Base-by-base conservation (phyloP, 2,797 vertebrate genomes). In the Myoxocephalus aenaeus region DNA sequence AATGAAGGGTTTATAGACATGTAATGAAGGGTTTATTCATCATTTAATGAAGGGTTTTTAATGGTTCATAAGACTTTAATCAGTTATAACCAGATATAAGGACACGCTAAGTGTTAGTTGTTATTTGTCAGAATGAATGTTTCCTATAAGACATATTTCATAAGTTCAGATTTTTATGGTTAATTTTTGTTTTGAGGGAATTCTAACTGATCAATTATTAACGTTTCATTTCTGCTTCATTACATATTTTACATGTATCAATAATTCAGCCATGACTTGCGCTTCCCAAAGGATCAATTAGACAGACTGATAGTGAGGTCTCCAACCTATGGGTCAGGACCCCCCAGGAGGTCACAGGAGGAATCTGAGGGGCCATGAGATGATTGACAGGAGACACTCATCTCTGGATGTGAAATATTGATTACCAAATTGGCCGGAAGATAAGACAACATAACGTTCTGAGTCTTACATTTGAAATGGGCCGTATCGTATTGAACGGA, bases 231-330 rank as follows among this genome's bases (percentile, higher is more conserved):
- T 73, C 36, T 38, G 29, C 58, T 46, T 68, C 44, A 56, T 70
- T 42, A 40, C 42, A 48, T n/a, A 17, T 65, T 25, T 75, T 67
- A 22, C 57, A 75, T 79, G 75, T 57, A 90, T 92, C 73, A 89
- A 88, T 89, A 88, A 90, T 90, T 88, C 68, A 92, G 20, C 68
- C 14, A 18, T 0, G 27, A 36, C 34, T 75, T 34, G 1, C 71
- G 27, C 63, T 77, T 85, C 90, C 87, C 87, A 78, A 56, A 70
- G 81, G 90, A 81, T 67, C 87, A 89, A 90, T 92, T 90, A 92
- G n/a, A 81, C n/a, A n/a, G 58, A 65, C 75, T 95, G 89, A 63
- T 65, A 66, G 90, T 54, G 56, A 64, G 96, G 82, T 96, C 92
- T 69, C 96, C 96, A 0, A 65, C n/a, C 58, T 36, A 36, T 17